Base-by-base conservation (phyloP, 92 coral and sea anemone species). In the Phenganax subtilis region DNA sequence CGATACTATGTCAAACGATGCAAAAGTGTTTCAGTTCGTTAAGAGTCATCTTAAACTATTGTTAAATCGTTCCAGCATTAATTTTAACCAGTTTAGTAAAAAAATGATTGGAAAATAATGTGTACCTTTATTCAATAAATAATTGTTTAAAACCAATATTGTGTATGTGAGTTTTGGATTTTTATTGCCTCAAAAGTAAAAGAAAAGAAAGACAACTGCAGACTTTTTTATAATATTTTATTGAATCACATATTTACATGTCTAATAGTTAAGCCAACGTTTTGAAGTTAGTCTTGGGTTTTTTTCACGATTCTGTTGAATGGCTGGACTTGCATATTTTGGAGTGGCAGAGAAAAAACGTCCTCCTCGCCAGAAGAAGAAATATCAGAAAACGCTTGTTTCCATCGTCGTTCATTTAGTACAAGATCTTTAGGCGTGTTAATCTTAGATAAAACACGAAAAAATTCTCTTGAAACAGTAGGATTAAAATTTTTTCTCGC, bases 401-500 rank as follows among this genome's bases (percentile, higher is more conserved):
- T 65, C 71, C 71, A 65, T 65, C 27, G 0, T 12, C 12, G 8
- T 1, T 11, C 10, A 12, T 65, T 65, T 12, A 6, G 6, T 10
- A 65, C 71, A 11, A 65, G 71, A 17, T 65, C 71, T 65, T 65
- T 12, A 10, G 71, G 71, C 27, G 31, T 65, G 27, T 65, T 65
- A 6, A 65, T 3, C 1, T 65, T 65, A 1, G 47, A 37, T 37
- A 37, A 37, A 37, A 37, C 47, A 37, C 47, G 71, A 17, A 65
- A 65, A 17, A 65, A 59, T 59, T 65, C 0, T 65, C 12, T 65
- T 65, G 71, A 65, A 1, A 6, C 71, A 11, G 27, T 65, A 9
- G 71, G 71, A 65, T 12, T 65, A 6, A 65, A 65, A 17, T 65
- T 65, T 65, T 65, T 65, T n/a, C 71, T 65, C 17, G 70, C 5